phyloP scores from a whole-genome alignment of 2,113 vertebrate genomes.

The Microtus richardsoni region DNA sequence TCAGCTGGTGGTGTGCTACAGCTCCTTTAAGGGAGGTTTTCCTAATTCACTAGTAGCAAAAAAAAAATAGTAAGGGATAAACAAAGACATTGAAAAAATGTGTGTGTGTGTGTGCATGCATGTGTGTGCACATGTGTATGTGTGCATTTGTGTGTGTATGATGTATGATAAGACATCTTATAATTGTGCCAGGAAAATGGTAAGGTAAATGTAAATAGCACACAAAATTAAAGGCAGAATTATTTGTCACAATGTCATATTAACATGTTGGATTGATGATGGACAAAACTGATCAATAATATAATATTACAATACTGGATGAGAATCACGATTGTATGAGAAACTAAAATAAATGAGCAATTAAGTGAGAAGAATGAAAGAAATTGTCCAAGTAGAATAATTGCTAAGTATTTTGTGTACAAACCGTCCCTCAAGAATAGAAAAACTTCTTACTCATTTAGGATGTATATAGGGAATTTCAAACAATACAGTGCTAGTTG shows the following conservation, averaged over 20 bases:
- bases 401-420: background rate
- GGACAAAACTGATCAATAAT: background rate
- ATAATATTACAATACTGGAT: background rate
- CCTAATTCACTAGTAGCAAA: too few species aligned
- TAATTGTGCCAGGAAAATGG: background rate
- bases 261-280: background rate
- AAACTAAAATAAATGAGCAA: background rate
- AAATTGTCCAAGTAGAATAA: background rate
- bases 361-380: background rate
- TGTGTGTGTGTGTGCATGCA: too few species aligned
- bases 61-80: background rate
- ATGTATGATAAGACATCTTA: background rate
- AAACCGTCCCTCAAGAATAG: background rate
- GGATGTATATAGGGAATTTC: background rate
- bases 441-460: background rate
- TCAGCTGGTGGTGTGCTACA: too few species aligned
- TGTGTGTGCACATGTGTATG: background rate
- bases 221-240: background rate
- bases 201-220: background rate
- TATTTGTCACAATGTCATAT: background rate
- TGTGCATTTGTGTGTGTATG: background rate
- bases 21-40: too few species aligned
- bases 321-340: background rate
- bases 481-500: too few species aligned
- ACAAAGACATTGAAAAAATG: background rate